phyloP scores from a whole-genome alignment of 2,113 vertebrate species.

The Glareola pratincola region DNA sequence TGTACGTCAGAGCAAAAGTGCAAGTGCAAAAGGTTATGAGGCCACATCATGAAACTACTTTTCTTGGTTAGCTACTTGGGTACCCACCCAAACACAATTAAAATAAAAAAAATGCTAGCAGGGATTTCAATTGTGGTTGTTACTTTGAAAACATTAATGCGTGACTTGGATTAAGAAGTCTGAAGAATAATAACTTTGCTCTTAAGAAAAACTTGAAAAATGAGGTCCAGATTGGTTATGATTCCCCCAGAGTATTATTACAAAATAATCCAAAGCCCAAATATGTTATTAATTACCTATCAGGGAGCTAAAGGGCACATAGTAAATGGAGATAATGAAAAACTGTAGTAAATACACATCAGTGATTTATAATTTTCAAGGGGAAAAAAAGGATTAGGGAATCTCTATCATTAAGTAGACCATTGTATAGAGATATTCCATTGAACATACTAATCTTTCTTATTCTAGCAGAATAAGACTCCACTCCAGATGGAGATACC shows the following conservation, averaged over 20 bases:
- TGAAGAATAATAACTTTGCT: slow-evolving; percentile 5
- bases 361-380: neutral
- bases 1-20: neutral
- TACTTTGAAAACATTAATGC: slow-evolving; percentile 31
- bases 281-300: slow-evolving; percentile 7
- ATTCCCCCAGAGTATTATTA: neutral
- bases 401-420: neutral
- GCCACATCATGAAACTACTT: neutral
- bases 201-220: slow-evolving; percentile 33
- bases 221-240: neutral
- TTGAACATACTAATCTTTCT: neutral
- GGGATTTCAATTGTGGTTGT: neutral
- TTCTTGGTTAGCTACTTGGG: neutral
- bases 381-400: neutral
- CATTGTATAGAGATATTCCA: neutral
- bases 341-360: neutral
- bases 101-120: neutral
- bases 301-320: neutral
- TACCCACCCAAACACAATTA: neutral
- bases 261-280: neutral
- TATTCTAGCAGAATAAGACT: neutral
- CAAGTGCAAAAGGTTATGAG: neutral
- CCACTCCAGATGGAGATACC: neutral
- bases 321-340: slow-evolving; percentile 24
- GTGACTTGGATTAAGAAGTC: neutral